phyloP scores from a whole-genome alignment of 2,797 vertebrate genomes.

The Sebastes elongatus region DNA sequence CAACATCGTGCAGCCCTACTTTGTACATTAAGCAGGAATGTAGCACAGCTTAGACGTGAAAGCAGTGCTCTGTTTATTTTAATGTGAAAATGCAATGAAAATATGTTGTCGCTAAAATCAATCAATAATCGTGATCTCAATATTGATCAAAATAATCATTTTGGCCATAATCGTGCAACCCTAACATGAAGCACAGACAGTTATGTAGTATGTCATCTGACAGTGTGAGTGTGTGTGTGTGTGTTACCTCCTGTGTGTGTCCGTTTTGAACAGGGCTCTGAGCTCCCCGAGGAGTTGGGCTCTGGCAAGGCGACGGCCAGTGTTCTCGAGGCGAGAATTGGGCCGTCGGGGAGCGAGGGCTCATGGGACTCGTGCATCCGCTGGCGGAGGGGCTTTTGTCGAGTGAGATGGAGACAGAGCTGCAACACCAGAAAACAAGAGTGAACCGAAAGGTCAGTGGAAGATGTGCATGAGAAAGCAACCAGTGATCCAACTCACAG shows the following conservation, averaged over 20 bases:
- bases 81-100: too few species aligned
- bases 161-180: too few species aligned
- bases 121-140: too few species aligned
- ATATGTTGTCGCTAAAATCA: too few species aligned
- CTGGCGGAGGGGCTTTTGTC: slow-evolving; percentile 71
- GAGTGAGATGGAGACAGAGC: slow-evolving; percentile 81
- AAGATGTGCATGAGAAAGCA: neutral
- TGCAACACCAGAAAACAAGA: slow-evolving; percentile 39
- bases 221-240: slow-evolving; percentile 3
- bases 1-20: too few species aligned
- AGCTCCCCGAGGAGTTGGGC: slow-evolving; percentile 41
- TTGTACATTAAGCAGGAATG: too few species aligned
- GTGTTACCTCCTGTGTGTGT: slow-evolving; percentile 63
- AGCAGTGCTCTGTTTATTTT: too few species aligned
- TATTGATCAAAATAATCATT: too few species aligned
- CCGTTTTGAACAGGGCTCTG: slow-evolving; percentile 67
- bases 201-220: neutral
- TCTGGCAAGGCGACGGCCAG: slow-evolving; percentile 55
- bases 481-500: neutral
- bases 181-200: slow-evolving; percentile 2
- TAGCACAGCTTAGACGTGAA: too few species aligned
- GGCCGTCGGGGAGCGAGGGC: slow-evolving; percentile 55
- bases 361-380: slow-evolving; percentile 67
- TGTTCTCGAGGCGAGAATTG: slow-evolving; percentile 48
- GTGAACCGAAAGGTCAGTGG: neutral